Conservation (phyloP, 1,140 invertebrate species). For the Atta texana region DNA sequence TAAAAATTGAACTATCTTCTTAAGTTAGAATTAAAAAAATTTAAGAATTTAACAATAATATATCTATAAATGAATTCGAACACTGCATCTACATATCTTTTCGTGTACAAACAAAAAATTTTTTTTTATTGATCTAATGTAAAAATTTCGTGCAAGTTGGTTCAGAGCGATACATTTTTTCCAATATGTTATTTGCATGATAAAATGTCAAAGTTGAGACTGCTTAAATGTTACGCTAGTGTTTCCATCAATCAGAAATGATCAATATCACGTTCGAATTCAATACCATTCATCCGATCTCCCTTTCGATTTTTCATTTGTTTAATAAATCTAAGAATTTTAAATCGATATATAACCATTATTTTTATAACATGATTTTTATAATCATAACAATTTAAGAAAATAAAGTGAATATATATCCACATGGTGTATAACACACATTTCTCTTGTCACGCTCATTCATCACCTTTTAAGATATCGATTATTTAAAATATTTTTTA, state of each 20-base stretch:
- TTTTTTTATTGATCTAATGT: neutral
- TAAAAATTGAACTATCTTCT: neutral
- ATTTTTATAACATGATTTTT: constrained; percentile 38
- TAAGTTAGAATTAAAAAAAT: neutral
- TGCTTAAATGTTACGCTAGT: constrained; percentile 26
- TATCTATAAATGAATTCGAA: neutral
- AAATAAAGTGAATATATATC: neutral
- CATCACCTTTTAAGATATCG: neutral
- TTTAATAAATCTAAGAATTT: neutral
- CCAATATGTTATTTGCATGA: constrained; percentile 1
- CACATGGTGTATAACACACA: neutral
- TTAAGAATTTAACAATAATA: neutral
- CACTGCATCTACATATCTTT: neutral
- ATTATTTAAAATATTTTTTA: neutral
- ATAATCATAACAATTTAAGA: constrained; percentile 19
- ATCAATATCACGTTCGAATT: constrained; percentile 17
- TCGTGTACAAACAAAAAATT: neutral
- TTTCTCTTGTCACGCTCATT: neutral
- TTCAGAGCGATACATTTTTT: neutral
- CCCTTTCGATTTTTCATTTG: constrained; percentile 17
- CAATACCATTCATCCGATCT: neutral
- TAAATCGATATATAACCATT: constrained; percentile 19
- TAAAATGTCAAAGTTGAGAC: constrained; percentile 57
- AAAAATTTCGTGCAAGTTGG: neutral
- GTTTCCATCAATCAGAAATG: constrained; percentile 37